phyloP scores from a whole-genome alignment of 2,113 vertebrate species.

The Uria lomvia region DNA sequence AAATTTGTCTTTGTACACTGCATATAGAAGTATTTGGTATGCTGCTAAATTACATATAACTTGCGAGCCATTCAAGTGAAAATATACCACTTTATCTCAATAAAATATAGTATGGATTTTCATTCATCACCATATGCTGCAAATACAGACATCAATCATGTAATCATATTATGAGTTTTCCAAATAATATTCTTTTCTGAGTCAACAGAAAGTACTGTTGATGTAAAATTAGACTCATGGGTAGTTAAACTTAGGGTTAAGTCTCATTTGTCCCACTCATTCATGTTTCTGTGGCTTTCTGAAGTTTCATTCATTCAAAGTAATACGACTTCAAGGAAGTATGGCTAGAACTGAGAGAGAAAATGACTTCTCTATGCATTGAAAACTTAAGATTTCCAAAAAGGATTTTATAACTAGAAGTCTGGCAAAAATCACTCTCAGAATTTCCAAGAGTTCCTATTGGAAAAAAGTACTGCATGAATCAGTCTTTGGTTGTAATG shows the following conservation, averaged over 20 bases:
- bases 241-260: neutral
- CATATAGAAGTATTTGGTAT: neutral
- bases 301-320: neutral
- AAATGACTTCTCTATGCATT: neutral
- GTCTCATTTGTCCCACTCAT: neutral
- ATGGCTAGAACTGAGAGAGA: neutral
- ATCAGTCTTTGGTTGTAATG: neutral
- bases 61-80: neutral
- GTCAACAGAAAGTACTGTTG: neutral
- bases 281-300: neutral
- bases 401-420: neutral
- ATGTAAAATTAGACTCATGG: neutral
- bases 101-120: neutral
- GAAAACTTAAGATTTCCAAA: neutral
- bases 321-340: neutral
- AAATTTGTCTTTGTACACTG: neutral
- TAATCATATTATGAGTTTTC: neutral
- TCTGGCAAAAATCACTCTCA: neutral
- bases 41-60: neutral
- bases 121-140: neutral
- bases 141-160: neutral
- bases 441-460: neutral
- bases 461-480: neutral
- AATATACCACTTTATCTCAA: neutral
- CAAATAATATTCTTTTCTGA: neutral